Evolutionary conservation across 2,888 invertebrate species (phyloP), one percentile per base, ranked within the genome.

Genomic region (Napeogenes sylphis): DNA sequence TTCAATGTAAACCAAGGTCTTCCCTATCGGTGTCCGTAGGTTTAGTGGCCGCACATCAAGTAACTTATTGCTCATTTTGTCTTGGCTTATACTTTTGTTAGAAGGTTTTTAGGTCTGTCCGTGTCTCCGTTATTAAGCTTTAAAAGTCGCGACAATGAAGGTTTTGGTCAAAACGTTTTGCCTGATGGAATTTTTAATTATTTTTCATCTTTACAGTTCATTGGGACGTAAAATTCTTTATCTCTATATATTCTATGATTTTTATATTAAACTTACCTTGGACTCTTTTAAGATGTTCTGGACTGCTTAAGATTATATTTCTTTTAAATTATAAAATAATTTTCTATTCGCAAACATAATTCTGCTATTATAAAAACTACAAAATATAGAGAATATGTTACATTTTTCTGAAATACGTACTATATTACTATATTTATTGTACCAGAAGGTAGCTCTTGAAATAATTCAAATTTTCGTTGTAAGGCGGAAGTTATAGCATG

Each of bases 61-160:
- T 63, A 42, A 61, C 66, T 68, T 70, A 66, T 82, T 85, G 76
- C 78, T 84, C 82, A 81, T 85, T 85, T 82, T 82, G 80, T 82
- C 78, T 83, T 73, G 73, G 72, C 76, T 75, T 79, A 78, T 80
- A 80, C 83, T 82, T 84, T 83, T 80, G 78, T 76, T 72, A 68
- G 76, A 83, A 83, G 78, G 79, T 82, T 86, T 82, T 84, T 83
- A 83, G 81, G 83, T 85, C 85, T 81, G 84, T 81, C 81, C 82
- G 81, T 82, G 77, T 79, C 79, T 77, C 73, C 69, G 77, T 85
- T 87, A 88, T 88, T 87, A 88, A 88, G 85, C 87, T 83, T 76
- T 79, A 77, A 84, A 83, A 78, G 75, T 75, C 75, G 73, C 77
- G 81, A 84, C 85, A 85, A 84, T 84, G 79, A 78, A 74, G 75